A percentile compares a stretch with the other conserved stretches of the same genome.
These are phyloP conservation scores for Camponotus fellah DNA, from an alignment of 2,888 invertebrate genomes.

Conservation along the genomic window DNA sequence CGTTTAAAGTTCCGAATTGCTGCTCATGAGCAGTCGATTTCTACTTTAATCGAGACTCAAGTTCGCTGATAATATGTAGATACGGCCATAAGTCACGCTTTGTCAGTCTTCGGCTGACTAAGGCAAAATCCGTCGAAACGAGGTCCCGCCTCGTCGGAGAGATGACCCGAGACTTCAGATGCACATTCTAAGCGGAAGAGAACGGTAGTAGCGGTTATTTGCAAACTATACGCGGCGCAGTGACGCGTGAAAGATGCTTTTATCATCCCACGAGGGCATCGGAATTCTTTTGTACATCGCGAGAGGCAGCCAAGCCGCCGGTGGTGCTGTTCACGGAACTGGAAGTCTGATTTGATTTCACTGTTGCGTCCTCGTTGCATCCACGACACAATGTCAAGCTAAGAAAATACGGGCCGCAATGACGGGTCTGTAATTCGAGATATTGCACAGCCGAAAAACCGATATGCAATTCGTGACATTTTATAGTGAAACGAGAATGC, in stretches of 20 bases:
- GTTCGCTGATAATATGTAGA: constrained; percentile 2
- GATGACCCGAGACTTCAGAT: constrained; percentile 17
- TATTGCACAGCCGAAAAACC: neutral
- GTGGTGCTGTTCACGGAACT: constrained; percentile 7
- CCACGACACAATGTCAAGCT: neutral
- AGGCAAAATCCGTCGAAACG: constrained; percentile 15
- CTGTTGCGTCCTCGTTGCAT: constrained; percentile 15
- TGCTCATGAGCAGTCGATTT: neutral
- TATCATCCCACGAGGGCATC: constrained; percentile 32
- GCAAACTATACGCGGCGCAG: constrained; percentile 30
- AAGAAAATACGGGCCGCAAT: constrained; percentile 40
- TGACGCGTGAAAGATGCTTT: constrained; percentile 44
- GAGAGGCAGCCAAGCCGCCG: constrained; percentile 7
- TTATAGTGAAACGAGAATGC: neutral
- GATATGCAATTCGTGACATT: constrained; percentile 16
- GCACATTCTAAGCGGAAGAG: constrained; percentile 32
- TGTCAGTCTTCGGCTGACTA: constrained; percentile 38
- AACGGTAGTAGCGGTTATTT: constrained; percentile 40
- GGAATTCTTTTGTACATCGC: constrained; percentile 18
- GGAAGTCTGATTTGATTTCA: constrained; percentile 28
- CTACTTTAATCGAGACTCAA: constrained; percentile 17
- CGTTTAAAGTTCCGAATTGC: constrained; percentile 11
- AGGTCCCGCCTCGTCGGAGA: constrained; percentile 20
- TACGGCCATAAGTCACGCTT: constrained; percentile 45
- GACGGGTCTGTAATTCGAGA: constrained; percentile 9